Conservation (phyloP, 2,113 vertebrate species). For the Sorex fumeus region DNA sequence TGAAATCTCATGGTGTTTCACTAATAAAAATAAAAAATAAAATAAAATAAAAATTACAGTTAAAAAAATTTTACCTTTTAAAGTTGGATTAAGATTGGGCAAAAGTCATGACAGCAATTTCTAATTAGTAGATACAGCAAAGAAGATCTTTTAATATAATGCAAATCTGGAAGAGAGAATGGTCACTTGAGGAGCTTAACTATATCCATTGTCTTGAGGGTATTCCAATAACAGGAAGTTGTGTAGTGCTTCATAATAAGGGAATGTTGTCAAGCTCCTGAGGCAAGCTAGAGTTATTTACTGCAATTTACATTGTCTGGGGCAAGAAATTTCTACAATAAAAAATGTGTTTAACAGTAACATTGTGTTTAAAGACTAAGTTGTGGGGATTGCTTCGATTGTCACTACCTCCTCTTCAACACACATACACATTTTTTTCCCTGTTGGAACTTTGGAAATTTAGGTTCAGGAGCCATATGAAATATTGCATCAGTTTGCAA, state of each 20-base stretch:
- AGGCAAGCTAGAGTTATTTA: constrained; percentile 53
- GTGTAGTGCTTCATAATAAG: neutral
- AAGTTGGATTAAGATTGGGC: neutral
- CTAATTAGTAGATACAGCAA: constrained; percentile 16
- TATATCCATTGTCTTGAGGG: constrained; percentile 32
- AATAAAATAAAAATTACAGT: too few species aligned
- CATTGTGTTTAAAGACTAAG: constrained; percentile 44
- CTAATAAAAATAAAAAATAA: too few species aligned
- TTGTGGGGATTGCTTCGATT: constrained; percentile 64
- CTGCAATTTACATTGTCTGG: constrained; percentile 46
- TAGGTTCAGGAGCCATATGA: constrained; percentile 84
- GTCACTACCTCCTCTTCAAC: constrained; percentile 64
- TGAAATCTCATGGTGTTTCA: too few species aligned
- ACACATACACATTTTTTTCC: constrained; percentile 45
- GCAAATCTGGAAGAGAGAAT: constrained; percentile 34
- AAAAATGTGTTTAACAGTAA: constrained; percentile 56
- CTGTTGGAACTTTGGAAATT: constrained; percentile 80
- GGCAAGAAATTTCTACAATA: constrained; percentile 58
- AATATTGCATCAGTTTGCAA: constrained; percentile 83
- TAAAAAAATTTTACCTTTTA: constrained; percentile 35
- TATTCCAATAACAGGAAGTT: constrained; percentile 29
- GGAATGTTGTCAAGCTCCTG: constrained; percentile 61
- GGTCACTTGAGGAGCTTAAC: constrained; percentile 37
- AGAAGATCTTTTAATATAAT: constrained; percentile 7
- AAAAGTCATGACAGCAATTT: constrained; percentile 39